A percentile compares a stretch with the other conserved stretches of the same genome.
Evolutionary conservation across 2,113 vertebrate species (phyloP).

Genomic region (Sterna hirundo): DNA sequence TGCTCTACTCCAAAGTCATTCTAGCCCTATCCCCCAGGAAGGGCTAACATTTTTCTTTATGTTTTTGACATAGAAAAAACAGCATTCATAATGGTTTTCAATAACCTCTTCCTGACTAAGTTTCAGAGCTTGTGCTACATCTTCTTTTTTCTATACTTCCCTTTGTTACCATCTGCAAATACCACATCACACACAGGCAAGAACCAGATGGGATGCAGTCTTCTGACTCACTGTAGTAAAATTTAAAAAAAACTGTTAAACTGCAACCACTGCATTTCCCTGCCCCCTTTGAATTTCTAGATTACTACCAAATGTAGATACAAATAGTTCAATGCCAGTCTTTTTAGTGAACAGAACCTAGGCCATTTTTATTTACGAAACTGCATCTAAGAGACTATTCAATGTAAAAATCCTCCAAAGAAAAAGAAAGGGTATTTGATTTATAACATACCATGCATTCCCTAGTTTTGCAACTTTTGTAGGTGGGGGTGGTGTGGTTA

Average conservation of each 20-base stretch:
- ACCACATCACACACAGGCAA: neutral
- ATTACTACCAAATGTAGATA: neutral
- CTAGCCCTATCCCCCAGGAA: neutral
- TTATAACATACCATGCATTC: slow-evolving; percentile 84
- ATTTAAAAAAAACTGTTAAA: neutral
- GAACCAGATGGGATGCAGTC: neutral
- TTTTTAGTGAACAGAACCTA: neutral
- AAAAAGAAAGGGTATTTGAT: neutral
- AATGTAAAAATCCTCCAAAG: neutral
- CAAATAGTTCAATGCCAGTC: neutral
- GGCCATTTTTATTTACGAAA: neutral
- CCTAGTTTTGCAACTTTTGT: slow-evolving; percentile 76
- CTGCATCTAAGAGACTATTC: neutral
- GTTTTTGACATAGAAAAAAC: neutral
- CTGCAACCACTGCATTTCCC: neutral
- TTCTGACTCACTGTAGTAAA: neutral
- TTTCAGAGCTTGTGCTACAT: neutral
- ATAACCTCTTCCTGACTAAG: neutral
- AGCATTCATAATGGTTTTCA: neutral
- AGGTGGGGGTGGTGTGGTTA: slow-evolving; percentile 58
- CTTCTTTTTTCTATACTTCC: neutral
- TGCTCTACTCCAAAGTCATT: neutral
- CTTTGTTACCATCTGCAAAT: neutral
- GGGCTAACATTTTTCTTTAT: neutral
- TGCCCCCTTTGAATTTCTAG: neutral